These are phyloP conservation scores for Polypterus bichir DNA, from an alignment of 2,113 vertebrate species.

Conservation along the genomic window DNA sequence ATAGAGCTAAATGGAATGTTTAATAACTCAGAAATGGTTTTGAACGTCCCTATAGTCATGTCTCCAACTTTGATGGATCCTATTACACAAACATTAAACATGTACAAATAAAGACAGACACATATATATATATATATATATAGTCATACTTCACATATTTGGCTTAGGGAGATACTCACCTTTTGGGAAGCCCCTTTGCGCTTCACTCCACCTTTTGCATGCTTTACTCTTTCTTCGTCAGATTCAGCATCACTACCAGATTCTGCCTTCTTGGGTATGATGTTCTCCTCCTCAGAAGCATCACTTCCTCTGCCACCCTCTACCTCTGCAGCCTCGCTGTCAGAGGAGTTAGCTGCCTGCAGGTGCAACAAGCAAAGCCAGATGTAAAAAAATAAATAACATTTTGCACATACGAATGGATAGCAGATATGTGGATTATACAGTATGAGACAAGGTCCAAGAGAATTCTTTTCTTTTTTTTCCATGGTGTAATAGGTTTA, in stretches of 20 bases:
- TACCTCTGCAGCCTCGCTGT: conserved; percentile 65
- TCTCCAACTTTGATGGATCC: too few relatives aligned
- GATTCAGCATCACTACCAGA: conserved; percentile 66
- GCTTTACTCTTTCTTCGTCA: conserved; percentile 49
- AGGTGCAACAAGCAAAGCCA: background rate
- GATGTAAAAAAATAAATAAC: too few relatives aligned
- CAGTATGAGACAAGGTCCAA: too few relatives aligned
- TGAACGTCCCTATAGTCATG: too few relatives aligned
- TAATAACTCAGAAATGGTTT: too few relatives aligned
- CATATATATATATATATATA: too few relatives aligned
- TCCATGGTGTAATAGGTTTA: too few relatives aligned
- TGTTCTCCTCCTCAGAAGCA: conserved; percentile 36
- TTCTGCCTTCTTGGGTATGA: conserved; percentile 47
- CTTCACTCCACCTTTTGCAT: conserved; percentile 32
- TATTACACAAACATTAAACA: background rate
- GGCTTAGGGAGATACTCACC: conserved; percentile 24
- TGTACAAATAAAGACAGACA: background rate
- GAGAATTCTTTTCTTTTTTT: too few relatives aligned
- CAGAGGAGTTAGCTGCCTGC: conserved; percentile 77
- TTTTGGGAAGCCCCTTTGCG: conserved; percentile 45
- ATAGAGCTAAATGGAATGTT: too few relatives aligned
- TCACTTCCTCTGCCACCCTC: conserved; percentile 56
- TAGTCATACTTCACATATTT: too few relatives aligned
- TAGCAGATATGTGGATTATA: too few relatives aligned
- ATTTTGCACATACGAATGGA: too few relatives aligned